These are phyloP conservation scores for Bovichtus diacanthus DNA, from an alignment of 2,797 vertebrate genomes.

Conservation along the genomic window DNA sequence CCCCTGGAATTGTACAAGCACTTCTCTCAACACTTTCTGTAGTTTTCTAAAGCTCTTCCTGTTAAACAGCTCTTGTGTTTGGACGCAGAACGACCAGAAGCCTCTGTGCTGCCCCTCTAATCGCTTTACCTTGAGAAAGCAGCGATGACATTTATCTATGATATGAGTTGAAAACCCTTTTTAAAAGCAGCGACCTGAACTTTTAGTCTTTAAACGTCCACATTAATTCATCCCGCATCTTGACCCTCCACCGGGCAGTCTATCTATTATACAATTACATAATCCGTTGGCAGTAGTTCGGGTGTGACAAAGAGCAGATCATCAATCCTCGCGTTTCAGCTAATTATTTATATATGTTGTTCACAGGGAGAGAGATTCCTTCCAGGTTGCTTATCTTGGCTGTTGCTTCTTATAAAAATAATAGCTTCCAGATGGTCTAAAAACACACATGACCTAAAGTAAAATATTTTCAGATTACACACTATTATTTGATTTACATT, in stretches of 20 bases:
- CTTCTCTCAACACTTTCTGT: slow-evolving; percentile 29
- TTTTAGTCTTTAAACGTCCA: not conserved
- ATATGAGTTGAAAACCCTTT: not conserved
- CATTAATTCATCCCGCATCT: not conserved
- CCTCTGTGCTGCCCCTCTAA: not conserved
- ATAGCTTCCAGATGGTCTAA: slow-evolving; percentile 68
- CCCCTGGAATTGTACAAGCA: slow-evolving; percentile 10
- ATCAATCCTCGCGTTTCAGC: not conserved
- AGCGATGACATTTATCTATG: not conserved
- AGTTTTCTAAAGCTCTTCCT: slow-evolving; percentile 8
- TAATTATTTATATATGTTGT: slow-evolving; percentile 39
- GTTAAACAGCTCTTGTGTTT: slow-evolving; percentile 12
- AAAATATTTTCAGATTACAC: slow-evolving; percentile 51
- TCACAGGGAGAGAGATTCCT: slow-evolving; percentile 25
- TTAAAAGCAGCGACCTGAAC: not conserved
- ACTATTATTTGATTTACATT: not conserved
- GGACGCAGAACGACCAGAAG: not conserved
- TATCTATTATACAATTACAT: too few species aligned
- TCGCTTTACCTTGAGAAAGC: not conserved
- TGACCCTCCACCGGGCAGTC: not conserved
- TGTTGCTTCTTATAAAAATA: slow-evolving; percentile 30
- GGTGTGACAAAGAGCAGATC: not conserved
- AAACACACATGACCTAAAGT: slow-evolving; percentile 14
- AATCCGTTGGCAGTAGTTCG: not conserved
- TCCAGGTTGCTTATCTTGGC: slow-evolving; percentile 53